Conservation (phyloP, 2,797 vertebrate species). For the Pseudopleuronectes americanus region DNA sequence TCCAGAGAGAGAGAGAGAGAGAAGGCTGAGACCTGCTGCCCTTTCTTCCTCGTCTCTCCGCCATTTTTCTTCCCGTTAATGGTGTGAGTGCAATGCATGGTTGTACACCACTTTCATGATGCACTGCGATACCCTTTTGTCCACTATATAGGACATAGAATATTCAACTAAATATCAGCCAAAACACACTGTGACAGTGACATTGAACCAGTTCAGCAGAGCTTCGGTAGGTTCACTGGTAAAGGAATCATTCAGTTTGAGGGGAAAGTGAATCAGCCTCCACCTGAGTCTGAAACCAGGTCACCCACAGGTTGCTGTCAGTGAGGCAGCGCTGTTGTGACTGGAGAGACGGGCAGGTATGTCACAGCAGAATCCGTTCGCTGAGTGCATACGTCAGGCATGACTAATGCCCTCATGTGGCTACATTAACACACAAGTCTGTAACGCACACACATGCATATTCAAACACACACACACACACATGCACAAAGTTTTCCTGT, state of each 20-base stretch:
- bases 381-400: not conserved
- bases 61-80: no score
- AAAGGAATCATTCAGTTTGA: not conserved
- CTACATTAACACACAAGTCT: conserved; percentile 1
- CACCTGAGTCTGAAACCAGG: conserved; percentile 44
- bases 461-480: not conserved
- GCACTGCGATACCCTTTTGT: not conserved
- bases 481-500: not conserved
- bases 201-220: no score
- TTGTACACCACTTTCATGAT: conserved; percentile 11
- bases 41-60: no score
- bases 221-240: no score
- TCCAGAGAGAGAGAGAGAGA: no score
- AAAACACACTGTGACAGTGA: conserved; percentile 32
- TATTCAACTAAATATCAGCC: no score
- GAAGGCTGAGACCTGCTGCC: no score
- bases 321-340: conserved; percentile 26
- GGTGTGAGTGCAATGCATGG: no score
- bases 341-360: conserved; percentile 23
- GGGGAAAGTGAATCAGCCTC: conserved; percentile 41
- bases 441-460: not conserved
- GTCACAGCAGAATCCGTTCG: conserved; percentile 14
- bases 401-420: conserved; percentile 13
- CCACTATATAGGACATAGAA: no score
- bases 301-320: conserved; percentile 51